Conservation (phyloP, 2,113 vertebrate species). For the Limnothrissa miodon region DNA sequence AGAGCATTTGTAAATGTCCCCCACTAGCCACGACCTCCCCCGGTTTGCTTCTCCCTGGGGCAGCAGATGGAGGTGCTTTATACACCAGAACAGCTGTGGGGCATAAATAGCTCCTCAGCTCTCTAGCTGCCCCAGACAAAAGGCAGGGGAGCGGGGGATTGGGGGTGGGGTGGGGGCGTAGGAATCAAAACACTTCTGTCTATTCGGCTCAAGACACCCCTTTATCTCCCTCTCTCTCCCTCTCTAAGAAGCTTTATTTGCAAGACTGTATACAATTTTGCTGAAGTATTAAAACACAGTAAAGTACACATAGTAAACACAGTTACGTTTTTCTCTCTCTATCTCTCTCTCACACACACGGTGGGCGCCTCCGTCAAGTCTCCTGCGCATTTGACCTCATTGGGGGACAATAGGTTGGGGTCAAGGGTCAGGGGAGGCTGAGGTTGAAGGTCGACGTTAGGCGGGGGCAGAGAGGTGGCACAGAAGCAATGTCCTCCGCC, state of each 20-base stretch:
- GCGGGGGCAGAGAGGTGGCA: background rate
- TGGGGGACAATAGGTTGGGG: background rate
- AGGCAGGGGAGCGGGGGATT: background rate
- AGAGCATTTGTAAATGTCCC: background rate
- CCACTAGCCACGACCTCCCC: background rate
- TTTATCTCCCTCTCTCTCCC: background rate
- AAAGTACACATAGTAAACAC: too few species aligned
- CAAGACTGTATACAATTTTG: too few species aligned
- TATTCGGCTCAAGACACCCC: background rate
- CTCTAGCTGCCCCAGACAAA: slow-evolving; percentile 12
- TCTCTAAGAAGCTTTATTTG: too few species aligned
- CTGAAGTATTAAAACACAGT: too few species aligned
- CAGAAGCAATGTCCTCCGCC: background rate
- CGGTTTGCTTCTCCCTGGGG: slow-evolving; percentile 19
- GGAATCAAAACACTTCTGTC: background rate
- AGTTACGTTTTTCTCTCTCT: too few species aligned
- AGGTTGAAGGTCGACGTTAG: background rate
- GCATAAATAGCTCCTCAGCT: slow-evolving; percentile 29
- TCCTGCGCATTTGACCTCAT: background rate
- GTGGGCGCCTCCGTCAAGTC: background rate
- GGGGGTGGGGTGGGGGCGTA: background rate
- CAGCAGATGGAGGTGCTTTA: slow-evolving; percentile 4
- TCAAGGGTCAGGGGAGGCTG: background rate
- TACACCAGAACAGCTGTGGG: slow-evolving; percentile 40
- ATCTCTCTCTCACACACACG: background rate